A percentile compares a stretch with the other conserved stretches of the same genome.
Conservation (phyloP, 2,888 invertebrate genomes). For the Diachrysia chrysitis region DNA sequence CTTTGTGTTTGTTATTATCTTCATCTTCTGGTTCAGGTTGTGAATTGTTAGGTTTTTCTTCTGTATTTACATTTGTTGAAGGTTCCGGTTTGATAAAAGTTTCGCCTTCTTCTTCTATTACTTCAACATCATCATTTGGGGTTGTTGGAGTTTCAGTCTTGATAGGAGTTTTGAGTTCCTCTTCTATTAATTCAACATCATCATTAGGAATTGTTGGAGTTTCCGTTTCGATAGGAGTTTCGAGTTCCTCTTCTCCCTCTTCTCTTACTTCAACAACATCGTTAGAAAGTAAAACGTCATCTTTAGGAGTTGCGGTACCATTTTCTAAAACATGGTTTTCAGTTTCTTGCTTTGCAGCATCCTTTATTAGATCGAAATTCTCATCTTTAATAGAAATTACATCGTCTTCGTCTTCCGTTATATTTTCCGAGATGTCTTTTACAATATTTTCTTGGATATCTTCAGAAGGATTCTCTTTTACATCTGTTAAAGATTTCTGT, state of each 20-base stretch:
- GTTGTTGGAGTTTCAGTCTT: slow-evolving; percentile 8
- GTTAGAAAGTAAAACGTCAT: not conserved
- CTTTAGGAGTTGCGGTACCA: not conserved
- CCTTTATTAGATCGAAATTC: slow-evolving; percentile 8
- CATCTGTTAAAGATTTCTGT: slow-evolving; percentile 30
- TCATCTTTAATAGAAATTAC: slow-evolving; percentile 24
- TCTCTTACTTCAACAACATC: slow-evolving; percentile 12
- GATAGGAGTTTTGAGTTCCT: not conserved
- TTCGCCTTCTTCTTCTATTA: slow-evolving; percentile 13
- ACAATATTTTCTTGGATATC: not conserved
- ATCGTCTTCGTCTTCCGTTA: slow-evolving; percentile 24
- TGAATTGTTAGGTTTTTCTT: not conserved
- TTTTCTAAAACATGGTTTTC: not conserved
- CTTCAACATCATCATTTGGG: slow-evolving; percentile 6
- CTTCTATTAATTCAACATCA: slow-evolving; percentile 17
- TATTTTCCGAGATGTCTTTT: slow-evolving; percentile 6
- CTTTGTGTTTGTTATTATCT: slow-evolving; percentile 8
- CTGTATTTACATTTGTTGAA: not conserved
- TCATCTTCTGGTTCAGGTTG: not conserved
- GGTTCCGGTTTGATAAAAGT: not conserved
- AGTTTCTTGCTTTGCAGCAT: slow-evolving; percentile 7
- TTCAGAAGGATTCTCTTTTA: slow-evolving; percentile 10
- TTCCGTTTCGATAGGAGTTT: slow-evolving; percentile 4
- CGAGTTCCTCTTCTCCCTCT: slow-evolving; percentile 12
- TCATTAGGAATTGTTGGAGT: slow-evolving; percentile 1